phyloP scores from a whole-genome alignment of 2,113 vertebrate species.

The Pollimyrus isidori region DNA sequence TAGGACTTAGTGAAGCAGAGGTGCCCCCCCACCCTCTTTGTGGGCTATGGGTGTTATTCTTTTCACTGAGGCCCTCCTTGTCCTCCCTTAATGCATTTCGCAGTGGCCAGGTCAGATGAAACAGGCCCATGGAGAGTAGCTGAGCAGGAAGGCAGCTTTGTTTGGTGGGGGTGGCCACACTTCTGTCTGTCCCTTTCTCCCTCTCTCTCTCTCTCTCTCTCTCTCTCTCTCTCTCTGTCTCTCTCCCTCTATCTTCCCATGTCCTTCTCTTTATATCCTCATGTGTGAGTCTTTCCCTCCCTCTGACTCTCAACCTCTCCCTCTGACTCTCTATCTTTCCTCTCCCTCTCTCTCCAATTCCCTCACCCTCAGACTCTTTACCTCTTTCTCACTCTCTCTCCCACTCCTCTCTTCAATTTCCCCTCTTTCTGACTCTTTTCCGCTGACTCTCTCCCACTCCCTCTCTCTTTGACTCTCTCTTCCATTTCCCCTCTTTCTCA shows the following conservation, averaged over 20 bases:
- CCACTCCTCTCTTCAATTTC: not conserved
- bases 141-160: not conserved
- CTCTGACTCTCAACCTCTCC: not conserved
- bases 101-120: conserved; percentile 4
- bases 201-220: not conserved
- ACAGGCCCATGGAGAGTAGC: not conserved
- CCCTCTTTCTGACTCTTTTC: not conserved
- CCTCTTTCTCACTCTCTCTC: not conserved
- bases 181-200: not conserved
- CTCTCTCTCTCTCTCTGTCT: not conserved
- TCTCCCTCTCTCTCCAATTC: not conserved
- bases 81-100: not conserved
- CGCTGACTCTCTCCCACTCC: not conserved
- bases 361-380: not conserved
- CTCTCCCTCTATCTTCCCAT: not conserved
- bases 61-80: conserved; percentile 3
- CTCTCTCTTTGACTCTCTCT: not conserved
- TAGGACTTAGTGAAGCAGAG: not conserved
- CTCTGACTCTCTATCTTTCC: not conserved
- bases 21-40: not conserved
- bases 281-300: not conserved
- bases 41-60: not conserved
- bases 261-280: not conserved
- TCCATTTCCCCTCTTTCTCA: not conserved
- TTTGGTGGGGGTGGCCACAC: not conserved